Evolutionary conservation across 2,888 invertebrate species (phyloP), one percentile per base, ranked within the genome.

Genomic region (Nyleta sp.): DNA sequence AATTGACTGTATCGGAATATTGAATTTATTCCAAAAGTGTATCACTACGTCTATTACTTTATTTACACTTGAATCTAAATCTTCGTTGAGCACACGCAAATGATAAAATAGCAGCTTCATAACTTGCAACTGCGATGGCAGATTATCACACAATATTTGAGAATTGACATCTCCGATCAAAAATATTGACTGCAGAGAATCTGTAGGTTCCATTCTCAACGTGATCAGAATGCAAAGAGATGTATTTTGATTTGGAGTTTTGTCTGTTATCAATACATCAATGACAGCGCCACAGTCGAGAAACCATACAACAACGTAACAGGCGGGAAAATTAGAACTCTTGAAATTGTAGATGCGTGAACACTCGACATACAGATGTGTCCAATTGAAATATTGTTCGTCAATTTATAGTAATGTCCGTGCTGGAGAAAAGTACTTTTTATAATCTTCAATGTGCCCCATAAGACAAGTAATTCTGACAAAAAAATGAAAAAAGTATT

Each of bases 41-140:
- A 22, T 22, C 1, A 55, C 55, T 55, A 38, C 55, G 22, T 55
- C 52, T 33, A 53, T 35, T 2, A 53, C 52, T 18, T 33, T 35
- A 1, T 33, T 17, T 7, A 53, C 52, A 55, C 55, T 55, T 11
- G 10, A 40, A 38, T 55, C 22, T 22, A 55, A 40, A 10, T 15
- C 17, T 55, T 55, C 40, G 38, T 55, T 55, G 10, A 55, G 40
- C 4, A 55, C 55, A 22, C 55, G 55, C 55, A 55, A 53, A 18
- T 35, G 35, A 10, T 18, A 53, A 53, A 53, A 53, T 24, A 53
- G 18, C 6, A 53, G 8, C 8, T 53, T 53, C 35, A 53, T 18
- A 1, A 53, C 52, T 18, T 53, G 20, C 28, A 53, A 53, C 28
- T 55, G 11, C 18, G 53, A 38, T 38, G 38, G 20, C 13, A 53